Evolutionary conservation across 2,113 vertebrate genomes (phyloP).

Genomic region (Corydoras sp.): DNA sequence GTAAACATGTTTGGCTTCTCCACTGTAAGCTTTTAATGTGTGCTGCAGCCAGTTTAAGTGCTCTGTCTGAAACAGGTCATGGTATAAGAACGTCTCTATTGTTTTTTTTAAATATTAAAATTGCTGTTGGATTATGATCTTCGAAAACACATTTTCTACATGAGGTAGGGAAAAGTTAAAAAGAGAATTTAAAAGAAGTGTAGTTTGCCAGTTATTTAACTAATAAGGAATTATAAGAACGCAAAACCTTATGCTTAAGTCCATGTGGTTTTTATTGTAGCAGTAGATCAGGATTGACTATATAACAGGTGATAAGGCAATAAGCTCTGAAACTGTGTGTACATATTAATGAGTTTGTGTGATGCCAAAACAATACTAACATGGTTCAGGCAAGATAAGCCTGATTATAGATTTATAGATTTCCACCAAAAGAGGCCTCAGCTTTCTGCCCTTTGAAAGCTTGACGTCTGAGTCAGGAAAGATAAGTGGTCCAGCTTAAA

Average conservation of each 20-base stretch:
- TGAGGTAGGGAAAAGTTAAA: neutral
- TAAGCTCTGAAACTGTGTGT: neutral
- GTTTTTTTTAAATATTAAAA: slow-evolving; percentile 12
- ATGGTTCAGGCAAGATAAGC: slow-evolving; percentile 28
- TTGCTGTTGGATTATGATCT: neutral
- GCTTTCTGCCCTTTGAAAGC: slow-evolving; percentile 23
- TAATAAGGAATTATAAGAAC: too few relatives aligned
- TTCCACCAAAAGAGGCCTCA: slow-evolving; percentile 24
- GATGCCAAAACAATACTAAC: slow-evolving; percentile 4
- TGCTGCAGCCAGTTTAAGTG: slow-evolving; percentile 19
- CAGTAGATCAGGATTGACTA: too few relatives aligned
- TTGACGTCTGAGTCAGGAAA: slow-evolving; percentile 1
- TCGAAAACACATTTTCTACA: slow-evolving; percentile 3
- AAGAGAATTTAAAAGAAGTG: neutral
- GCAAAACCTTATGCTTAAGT: too few relatives aligned
- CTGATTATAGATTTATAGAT: slow-evolving; percentile 39
- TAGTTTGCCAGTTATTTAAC: neutral
- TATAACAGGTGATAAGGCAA: neutral
- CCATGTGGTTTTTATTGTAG: too few relatives aligned
- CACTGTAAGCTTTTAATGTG: slow-evolving; percentile 26
- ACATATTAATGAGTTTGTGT: neutral
- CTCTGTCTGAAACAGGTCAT: slow-evolving; percentile 10
- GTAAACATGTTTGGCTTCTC: slow-evolving; percentile 18
- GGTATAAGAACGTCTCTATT: slow-evolving; percentile 16
- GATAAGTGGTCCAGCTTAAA: slow-evolving; percentile 12